These are phyloP conservation scores for Thamnaconus septentrionalis DNA, from an alignment of 2,113 vertebrate genomes.

Conservation along the genomic window DNA sequence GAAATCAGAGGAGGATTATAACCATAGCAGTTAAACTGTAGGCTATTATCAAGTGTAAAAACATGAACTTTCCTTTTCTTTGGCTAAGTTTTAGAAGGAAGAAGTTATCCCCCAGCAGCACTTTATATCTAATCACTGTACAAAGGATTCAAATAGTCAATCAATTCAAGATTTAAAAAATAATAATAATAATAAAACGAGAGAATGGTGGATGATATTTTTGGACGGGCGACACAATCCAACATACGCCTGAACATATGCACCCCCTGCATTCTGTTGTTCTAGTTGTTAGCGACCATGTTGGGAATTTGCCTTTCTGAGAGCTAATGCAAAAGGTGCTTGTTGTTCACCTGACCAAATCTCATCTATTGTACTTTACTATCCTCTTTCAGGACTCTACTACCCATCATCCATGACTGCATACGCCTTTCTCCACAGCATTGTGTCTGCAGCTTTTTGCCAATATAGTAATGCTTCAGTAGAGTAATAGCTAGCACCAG, in stretches of 20 bases:
- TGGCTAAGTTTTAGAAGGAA: constrained; percentile 91
- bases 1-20: constrained; percentile 81
- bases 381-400: constrained; percentile 82
- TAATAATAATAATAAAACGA: constrained; percentile 26
- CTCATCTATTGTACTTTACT: constrained; percentile 87
- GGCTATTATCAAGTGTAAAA: constrained; percentile 75
- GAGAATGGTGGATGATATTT: constrained; percentile 71
- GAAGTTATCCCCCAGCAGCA: constrained; percentile 95
- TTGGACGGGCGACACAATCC: constrained; percentile 79
- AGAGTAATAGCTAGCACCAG: constrained; percentile 97
- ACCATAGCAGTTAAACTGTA: constrained; percentile 75
- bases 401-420: constrained; percentile 84
- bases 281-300: constrained; percentile 90
- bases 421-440: constrained; percentile 89
- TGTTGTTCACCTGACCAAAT: constrained; percentile 81
- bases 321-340: constrained; percentile 92
- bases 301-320: constrained; percentile 91
- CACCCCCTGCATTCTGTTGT: constrained; percentile 81
- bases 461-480: constrained; percentile 98
- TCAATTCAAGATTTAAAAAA: constrained; percentile 66
- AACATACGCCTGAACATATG: constrained; percentile 78
- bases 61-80: constrained; percentile 81
- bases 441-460: constrained; percentile 98
- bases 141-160: constrained; percentile 83
- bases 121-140: constrained; percentile 99